phyloP scores from a whole-genome alignment of 2,113 vertebrate genomes.

The Epinephelus cyanopodus region DNA sequence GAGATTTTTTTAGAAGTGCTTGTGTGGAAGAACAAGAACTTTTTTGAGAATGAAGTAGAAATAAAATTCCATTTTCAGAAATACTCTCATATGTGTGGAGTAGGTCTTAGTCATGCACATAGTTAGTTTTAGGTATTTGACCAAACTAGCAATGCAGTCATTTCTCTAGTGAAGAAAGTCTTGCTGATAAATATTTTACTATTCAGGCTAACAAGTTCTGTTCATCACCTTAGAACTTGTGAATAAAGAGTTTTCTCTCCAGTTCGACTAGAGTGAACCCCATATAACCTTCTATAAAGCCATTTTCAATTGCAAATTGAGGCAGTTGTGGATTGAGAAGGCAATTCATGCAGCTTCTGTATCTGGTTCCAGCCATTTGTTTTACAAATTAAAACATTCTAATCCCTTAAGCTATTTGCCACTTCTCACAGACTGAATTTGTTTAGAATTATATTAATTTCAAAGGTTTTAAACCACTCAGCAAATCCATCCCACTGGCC shows the following conservation, averaged over 20 bases:
- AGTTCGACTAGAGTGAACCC: constrained; percentile 28
- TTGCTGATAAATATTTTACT: constrained; percentile 3
- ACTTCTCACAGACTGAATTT: constrained; percentile 71
- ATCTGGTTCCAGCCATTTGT: constrained; percentile 69
- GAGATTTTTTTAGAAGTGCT: no score
- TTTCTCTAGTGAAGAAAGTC: neutral
- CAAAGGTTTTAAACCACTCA: constrained; percentile 55
- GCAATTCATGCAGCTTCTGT: constrained; percentile 41
- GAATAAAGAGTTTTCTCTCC: constrained; percentile 31
- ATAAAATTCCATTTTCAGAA: no score
- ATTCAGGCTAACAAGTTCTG: constrained; percentile 40
- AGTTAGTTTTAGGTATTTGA: neutral
- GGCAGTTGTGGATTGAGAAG: constrained; percentile 59
- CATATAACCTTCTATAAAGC: constrained; percentile 48
- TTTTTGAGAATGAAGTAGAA: no score
- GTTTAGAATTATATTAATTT: constrained; percentile 75
- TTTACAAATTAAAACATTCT: constrained; percentile 77
- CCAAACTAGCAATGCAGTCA: neutral
- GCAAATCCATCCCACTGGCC: constrained; percentile 47
- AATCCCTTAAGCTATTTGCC: constrained; percentile 76
- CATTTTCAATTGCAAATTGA: constrained; percentile 73
- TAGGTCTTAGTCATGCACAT: no score
- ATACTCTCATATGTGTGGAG: no score
- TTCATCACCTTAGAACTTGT: constrained; percentile 37
- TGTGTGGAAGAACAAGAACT: no score